Base-by-base conservation (phyloP, 2,797 vertebrate genomes). In the Danio kyathit region DNA sequence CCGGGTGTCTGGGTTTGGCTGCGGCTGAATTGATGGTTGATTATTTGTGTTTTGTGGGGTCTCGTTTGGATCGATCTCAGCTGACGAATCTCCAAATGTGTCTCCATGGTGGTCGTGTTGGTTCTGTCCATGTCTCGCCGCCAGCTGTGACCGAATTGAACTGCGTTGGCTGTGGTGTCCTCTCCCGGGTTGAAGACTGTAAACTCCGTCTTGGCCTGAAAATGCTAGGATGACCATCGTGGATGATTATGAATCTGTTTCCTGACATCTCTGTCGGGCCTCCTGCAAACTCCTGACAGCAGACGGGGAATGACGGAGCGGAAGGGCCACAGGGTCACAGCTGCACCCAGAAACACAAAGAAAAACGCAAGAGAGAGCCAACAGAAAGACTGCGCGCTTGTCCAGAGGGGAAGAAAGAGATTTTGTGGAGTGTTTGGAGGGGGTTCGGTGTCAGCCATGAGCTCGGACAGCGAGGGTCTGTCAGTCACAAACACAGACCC, bases 261-360 rank as follows among this genome's bases (percentile, higher is more conserved):
- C 85, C 70, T 87, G 85, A 90, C 79, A 86, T 81, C 85, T 82
- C 87, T 81, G 84, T 90, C 88, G 87, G 51, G 70, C 87, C 83
- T 82, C 85, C 86, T 70, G 88, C 81, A 79, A 86, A 87, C 85
- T 79, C 79, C 81, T 83, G 87, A 87, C 85, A 82, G 87, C 79
- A 82, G 83, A 82, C 74, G 77, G 82, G 83, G 88, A 91, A 88
- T 83, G 85, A 89, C 81, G 21, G 85, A 88, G 85, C 84, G 48
- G 72, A 83, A 87, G 87, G 87, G 89, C 85, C 87, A 77, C 65
- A 74, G 88, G 90, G 88, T 90, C 86, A 88, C 80, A 66, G 66
- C 88, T 85, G 81, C 88, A 63, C 70, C 82, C 72, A 82, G n/a
- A 65, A 46, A 78, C 63, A 78, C 65, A 51, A 70, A 74, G 65